Conservation (phyloP, 1,140 invertebrate genomes). For the Mercenaria mercenaria region DNA sequence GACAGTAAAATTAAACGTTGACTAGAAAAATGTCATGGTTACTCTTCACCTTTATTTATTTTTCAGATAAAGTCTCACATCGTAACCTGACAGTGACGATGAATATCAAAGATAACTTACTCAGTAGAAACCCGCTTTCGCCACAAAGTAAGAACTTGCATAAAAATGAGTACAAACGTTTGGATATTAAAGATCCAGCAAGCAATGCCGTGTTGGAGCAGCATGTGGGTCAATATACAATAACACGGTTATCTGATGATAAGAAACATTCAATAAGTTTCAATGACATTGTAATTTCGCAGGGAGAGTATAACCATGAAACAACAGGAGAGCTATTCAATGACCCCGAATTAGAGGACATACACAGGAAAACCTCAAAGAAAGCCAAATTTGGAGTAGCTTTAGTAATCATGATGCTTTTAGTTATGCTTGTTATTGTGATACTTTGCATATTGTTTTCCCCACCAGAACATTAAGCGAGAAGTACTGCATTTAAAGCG, state of each 20-base stretch:
- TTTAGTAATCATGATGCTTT: not conserved
- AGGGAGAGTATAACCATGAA: not conserved
- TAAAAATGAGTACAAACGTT: too few relatives aligned
- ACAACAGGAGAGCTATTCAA: not conserved
- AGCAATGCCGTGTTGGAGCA: not conserved
- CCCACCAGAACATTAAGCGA: too few relatives aligned
- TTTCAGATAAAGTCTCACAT: too few relatives aligned
- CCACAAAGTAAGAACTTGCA: too few relatives aligned
- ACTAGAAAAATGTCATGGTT: too few relatives aligned
- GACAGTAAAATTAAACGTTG: too few relatives aligned
- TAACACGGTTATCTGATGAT: not conserved
- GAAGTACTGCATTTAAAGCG: too few relatives aligned
- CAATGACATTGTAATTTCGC: not conserved
- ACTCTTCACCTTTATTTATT: too few relatives aligned
- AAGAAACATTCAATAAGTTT: not conserved
- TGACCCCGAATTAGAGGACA: not conserved
- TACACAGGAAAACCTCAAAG: not conserved
- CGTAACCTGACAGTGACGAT: too few relatives aligned
- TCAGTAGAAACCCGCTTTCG: too few relatives aligned
- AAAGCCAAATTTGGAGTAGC: conserved; percentile 6
- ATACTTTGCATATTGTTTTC: not conserved
- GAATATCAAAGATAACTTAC: too few relatives aligned
- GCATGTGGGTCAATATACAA: not conserved
- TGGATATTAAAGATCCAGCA: too few relatives aligned
- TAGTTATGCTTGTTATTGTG: conserved; percentile 9